Evolutionary conservation across 2,888 invertebrate genomes (phyloP).

Genomic region (Ophion ellenae): DNA sequence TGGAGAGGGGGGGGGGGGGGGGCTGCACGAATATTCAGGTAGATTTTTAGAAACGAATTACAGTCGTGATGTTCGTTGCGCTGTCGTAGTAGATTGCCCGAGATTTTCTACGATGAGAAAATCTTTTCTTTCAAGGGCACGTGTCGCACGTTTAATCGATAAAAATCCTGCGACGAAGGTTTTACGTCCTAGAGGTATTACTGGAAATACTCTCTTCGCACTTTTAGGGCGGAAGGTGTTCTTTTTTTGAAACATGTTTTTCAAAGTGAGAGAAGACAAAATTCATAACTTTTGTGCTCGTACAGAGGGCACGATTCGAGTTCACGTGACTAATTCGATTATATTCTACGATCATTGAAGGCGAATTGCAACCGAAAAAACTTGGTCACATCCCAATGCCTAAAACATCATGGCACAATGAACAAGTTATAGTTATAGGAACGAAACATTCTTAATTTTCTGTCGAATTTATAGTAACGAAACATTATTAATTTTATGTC

Average conservation of each 20-base stretch:
- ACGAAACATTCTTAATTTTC: neutral
- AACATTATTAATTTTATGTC: no score
- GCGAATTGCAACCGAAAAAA: neutral
- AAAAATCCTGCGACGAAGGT: neutral
- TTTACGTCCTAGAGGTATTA: neutral
- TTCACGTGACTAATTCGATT: neutral
- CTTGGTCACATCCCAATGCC: neutral
- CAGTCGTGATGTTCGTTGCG: no score
- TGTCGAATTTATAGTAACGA: no score
- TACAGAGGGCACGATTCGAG: neutral
- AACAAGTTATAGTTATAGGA: no score
- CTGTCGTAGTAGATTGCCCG: neutral
- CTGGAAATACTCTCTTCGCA: neutral
- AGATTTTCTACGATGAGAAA: neutral
- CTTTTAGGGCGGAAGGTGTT: neutral
- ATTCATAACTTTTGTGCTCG: neutral
- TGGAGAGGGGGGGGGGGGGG: no score
- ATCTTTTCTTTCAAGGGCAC: neutral
- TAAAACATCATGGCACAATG: neutral
- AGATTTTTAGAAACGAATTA: neutral
- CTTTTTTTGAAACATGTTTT: neutral
- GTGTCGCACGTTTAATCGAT: neutral
- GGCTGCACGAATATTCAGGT: neutral
- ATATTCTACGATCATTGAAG: neutral
- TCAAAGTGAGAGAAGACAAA: neutral